Evolutionary conservation across 1,140 invertebrate genomes (phyloP), one percentile per base, ranked within the genome.

Genomic region (Laupala kohalensis): DNA sequence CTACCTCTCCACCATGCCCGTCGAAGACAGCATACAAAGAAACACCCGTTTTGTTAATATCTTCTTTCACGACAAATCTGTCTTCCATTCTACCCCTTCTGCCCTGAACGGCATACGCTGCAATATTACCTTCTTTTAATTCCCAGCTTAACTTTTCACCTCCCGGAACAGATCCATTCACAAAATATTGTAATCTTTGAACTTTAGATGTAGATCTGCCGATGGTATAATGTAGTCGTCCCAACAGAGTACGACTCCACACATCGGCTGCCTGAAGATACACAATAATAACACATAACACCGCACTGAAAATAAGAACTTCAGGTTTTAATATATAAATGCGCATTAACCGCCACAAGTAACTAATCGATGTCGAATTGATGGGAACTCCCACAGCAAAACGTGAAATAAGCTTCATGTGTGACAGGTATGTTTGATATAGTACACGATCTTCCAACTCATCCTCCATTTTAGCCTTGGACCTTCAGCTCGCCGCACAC

Each of bases 21-120:
- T 97, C 95, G 81, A 96, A 97, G 70, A 97, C 88, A 62, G 93
- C 94, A 84, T 93, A 96, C 66, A 97, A 83, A 2, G 92, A 90
- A 69, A 95, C 88, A 26, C 88, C 89, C 71, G 80, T 81, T 65
- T 80, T 76, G 76, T 89, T 87, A 29, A 91, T 87, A 77, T 93
- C 89, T 78, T 90, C 86, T 73, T 92, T 87, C 30, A 93, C 86
- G 64, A 92, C 90, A 80, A 93, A 94, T 75, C 94, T 86, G 81
- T 97, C 95, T 85, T 97, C 95, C 95, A 97, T 97, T 69, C 90
- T 89, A 69, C 89, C 86, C 78, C 95, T 84, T 66, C 93, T 84
- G 19, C 95, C 95, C 80, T 95, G 92, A 53, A 96, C 86, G 19
- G 95, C 94, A 83, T 92, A 96, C 65, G 89, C 92, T 25, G 92